These are phyloP conservation scores for Yponomeuta plumbellus DNA, from an alignment of 2,888 invertebrate species.

Conservation along the genomic window DNA sequence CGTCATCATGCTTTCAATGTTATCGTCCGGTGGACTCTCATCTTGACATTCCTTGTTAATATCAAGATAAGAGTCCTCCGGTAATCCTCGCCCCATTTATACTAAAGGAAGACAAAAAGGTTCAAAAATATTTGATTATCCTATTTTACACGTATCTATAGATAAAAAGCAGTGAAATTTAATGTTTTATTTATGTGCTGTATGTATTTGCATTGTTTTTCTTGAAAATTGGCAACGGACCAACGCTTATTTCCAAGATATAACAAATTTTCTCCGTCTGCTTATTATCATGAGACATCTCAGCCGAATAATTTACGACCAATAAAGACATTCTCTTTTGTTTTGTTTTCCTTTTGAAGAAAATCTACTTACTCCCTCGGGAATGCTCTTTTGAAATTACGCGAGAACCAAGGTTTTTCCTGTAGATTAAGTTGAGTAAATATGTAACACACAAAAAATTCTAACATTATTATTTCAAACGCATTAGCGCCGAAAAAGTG, in stretches of 20 bases:
- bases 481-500: too few species aligned
- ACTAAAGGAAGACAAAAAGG: background rate
- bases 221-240: constrained; percentile 2
- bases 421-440: too few species aligned
- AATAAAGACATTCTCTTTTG: background rate
- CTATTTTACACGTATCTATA: background rate
- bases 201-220: background rate
- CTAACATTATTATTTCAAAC: too few species aligned
- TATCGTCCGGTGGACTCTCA: too few species aligned
- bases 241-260: constrained; percentile 9
- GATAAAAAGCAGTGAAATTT: background rate
- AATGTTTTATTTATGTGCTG: background rate
- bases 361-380: background rate
- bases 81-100: background rate
- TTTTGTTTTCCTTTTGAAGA: background rate
- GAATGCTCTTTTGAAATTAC: background rate
- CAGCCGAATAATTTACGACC: constrained; percentile 1
- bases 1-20: too few species aligned
- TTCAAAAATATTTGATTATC: background rate
- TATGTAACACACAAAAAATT: too few species aligned
- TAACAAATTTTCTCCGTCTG: constrained; percentile 7
- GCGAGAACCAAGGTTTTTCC: background rate
- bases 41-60: too few species aligned
- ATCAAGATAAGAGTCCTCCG: too few species aligned
- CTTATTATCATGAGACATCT: constrained; percentile 9